These are phyloP conservation scores for Sprattus sprattus DNA, from an alignment of 2,113 vertebrate species.

Conservation along the genomic window DNA sequence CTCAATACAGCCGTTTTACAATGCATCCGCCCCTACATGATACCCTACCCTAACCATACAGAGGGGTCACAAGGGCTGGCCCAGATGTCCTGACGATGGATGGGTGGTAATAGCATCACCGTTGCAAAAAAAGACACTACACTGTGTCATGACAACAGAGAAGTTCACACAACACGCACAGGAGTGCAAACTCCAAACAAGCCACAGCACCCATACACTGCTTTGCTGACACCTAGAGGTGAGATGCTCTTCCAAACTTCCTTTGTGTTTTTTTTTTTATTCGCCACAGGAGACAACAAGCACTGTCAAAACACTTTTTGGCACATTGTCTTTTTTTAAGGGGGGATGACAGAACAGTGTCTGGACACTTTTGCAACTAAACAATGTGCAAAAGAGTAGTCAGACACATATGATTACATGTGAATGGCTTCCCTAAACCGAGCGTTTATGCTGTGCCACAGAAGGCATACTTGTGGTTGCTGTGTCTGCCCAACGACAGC, in stretches of 20 bases:
- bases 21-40: slow-evolving; percentile 38
- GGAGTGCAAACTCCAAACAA: slow-evolving; percentile 16
- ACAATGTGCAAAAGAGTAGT: slow-evolving; percentile 11
- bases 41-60: slow-evolving; percentile 43
- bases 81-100: neutral
- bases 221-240: slow-evolving; percentile 77
- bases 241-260: slow-evolving; percentile 25
- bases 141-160: slow-evolving; percentile 12
- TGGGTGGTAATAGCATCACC: neutral
- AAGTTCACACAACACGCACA: slow-evolving; percentile 27
- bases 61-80: neutral
- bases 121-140: neutral
- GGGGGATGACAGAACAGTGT: neutral
- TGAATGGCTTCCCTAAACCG: neutral
- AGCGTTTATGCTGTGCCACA: neutral
- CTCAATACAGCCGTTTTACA: slow-evolving; percentile 41
- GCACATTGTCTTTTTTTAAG: neutral
- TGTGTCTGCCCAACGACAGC: neutral
- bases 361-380: neutral
- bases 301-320: neutral
- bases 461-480: neutral
- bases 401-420: slow-evolving; percentile 18
- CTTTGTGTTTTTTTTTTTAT: neutral
- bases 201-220: slow-evolving; percentile 48
- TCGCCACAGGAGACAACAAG: neutral